These are phyloP conservation scores for Diarsia rubi DNA, from an alignment of 2,888 invertebrate genomes.

Conservation along the genomic window DNA sequence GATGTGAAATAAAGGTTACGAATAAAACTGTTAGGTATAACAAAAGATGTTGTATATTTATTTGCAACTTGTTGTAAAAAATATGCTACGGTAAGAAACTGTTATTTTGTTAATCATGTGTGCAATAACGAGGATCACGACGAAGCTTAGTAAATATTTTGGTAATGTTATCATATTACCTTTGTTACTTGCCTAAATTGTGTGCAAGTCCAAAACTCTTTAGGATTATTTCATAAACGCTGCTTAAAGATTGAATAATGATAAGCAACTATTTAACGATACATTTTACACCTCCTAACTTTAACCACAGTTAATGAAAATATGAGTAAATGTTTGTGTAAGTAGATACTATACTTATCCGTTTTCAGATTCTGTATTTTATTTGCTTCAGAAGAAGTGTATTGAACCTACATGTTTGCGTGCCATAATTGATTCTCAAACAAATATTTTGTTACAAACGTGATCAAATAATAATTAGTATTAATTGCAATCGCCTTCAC, in stretches of 20 bases:
- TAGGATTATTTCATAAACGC: too few species aligned
- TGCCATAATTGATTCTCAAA: not conserved
- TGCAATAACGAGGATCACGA: not conserved
- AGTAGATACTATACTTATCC: not conserved
- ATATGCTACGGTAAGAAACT: not conserved
- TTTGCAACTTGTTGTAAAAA: not conserved
- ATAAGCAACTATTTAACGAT: too few species aligned
- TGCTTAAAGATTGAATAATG: too few species aligned
- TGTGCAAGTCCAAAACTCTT: too few species aligned
- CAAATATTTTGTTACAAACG: not conserved
- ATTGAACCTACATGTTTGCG: not conserved
- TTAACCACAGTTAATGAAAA: not conserved
- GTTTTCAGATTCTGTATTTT: too few species aligned
- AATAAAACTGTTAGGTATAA: constrained; percentile 8
- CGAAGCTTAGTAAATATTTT: not conserved
- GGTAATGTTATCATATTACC: not conserved
- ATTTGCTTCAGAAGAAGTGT: too few species aligned
- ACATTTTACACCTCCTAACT: too few species aligned
- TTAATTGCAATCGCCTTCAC: constrained; percentile 18
- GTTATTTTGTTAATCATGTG: not conserved
- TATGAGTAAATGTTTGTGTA: not conserved
- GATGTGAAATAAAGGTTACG: constrained; percentile 21
- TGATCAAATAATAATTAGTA: not conserved
- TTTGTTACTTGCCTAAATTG: too few species aligned
- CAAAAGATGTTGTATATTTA: not conserved